These are phyloP conservation scores for Pseudomugil tenellus DNA, from an alignment of 2,797 vertebrate species.

Conservation along the genomic window DNA sequence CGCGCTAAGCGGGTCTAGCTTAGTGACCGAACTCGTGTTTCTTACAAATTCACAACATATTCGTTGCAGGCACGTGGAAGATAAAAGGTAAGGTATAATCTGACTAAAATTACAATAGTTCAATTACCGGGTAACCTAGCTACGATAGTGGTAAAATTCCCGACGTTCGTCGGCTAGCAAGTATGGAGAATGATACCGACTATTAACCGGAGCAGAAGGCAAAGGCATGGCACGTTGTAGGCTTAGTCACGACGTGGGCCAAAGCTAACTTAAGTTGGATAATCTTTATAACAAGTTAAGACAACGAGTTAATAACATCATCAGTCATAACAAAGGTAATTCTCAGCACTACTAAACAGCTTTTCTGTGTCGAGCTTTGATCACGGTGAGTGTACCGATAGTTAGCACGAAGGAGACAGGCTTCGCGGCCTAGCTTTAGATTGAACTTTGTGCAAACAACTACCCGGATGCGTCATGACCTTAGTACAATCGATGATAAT, in stretches of 20 bases:
- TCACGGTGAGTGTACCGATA: neutral
- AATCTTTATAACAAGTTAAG: neutral
- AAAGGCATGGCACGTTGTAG: conserved; percentile 26
- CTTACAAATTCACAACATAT: conserved; percentile 13
- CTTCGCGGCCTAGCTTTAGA: conserved; percentile 51
- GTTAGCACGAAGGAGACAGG: conserved; percentile 25
- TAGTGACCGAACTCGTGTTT: neutral
- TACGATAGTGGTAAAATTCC: conserved; percentile 8
- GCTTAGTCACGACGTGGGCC: neutral
- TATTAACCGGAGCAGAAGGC: conserved; percentile 52
- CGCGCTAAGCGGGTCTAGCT: neutral
- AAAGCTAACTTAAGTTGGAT: rapidly evolving
- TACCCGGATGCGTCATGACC: neutral
- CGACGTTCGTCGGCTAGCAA: conserved; percentile 50
- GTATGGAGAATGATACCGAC: conserved; percentile 37
- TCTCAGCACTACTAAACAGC: neutral
- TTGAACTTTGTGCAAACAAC: conserved; percentile 59
- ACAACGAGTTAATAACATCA: rapidly evolving
- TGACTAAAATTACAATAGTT: neutral
- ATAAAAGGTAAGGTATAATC: conserved; percentile 70
- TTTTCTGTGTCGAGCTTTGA: neutral
- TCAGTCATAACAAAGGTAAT: neutral
- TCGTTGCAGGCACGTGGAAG: conserved; percentile 68
- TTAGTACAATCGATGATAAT: neutral
- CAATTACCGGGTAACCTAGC: neutral